phyloP scores from a whole-genome alignment of 92 coral and sea anemone species.

The Palythoa heliodiscus region DNA sequence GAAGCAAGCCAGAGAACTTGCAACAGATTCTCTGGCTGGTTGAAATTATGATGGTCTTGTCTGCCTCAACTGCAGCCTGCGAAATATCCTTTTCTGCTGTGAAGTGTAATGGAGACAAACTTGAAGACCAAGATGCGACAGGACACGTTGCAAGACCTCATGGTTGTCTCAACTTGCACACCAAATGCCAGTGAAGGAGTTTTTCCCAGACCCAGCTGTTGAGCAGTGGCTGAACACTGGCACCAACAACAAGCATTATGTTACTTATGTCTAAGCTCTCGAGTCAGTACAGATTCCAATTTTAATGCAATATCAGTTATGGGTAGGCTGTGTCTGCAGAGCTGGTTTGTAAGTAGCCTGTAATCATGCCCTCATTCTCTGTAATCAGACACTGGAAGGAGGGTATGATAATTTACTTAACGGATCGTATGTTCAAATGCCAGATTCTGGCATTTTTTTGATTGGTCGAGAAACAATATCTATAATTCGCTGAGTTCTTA shows the following conservation, averaged over 20 bases:
- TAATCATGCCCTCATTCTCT: no score
- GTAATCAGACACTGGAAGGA: no score
- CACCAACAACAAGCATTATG: slow-evolving; percentile 14
- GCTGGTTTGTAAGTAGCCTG: not conserved
- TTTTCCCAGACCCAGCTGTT: not conserved
- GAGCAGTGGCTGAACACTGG: slow-evolving; percentile 9
- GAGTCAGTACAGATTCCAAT: no score
- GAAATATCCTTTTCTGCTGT: slow-evolving; percentile 17
- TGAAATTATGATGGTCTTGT: slow-evolving; percentile 25
- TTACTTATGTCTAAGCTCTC: not conserved
- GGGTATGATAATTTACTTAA: no score
- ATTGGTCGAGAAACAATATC: no score
- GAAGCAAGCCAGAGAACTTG: not conserved
- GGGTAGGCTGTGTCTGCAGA: slow-evolving; percentile 2
- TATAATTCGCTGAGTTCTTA: no score
- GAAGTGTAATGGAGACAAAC: slow-evolving; percentile 6
- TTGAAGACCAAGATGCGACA: slow-evolving; percentile 13
- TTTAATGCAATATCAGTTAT: not conserved
- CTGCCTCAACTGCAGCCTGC: slow-evolving; percentile 3
- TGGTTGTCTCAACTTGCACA: slow-evolving; percentile 27
- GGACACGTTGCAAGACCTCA: slow-evolving; percentile 18
- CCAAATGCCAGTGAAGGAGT: slow-evolving; percentile 22
- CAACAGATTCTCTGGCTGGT: slow-evolving; percentile 9
- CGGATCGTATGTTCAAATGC: no score
- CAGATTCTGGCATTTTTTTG: no score